Evolutionary conservation across 2,888 invertebrate species (phyloP).

Genomic region (Liodrosophila aerea): DNA sequence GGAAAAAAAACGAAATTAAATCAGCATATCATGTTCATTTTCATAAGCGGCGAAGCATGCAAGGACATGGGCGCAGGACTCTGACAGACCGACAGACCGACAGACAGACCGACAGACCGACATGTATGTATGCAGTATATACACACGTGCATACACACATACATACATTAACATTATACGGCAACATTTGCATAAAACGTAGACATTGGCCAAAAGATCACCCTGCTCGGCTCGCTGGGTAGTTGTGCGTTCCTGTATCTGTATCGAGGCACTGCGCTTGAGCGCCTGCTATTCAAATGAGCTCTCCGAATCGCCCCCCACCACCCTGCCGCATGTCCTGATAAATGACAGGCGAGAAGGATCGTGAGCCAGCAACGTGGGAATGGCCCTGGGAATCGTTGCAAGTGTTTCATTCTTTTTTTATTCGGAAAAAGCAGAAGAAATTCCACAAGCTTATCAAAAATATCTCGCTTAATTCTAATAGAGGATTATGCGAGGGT

Average conservation of each 20-base stretch:
- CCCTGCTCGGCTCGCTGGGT: too few relatives aligned
- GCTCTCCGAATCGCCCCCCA: slow-evolving; percentile 15
- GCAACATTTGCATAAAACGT: slow-evolving; percentile 64
- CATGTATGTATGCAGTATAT: too few relatives aligned
- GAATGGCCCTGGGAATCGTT: slow-evolving; percentile 46
- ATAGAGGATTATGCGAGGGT: too few relatives aligned
- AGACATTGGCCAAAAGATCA: slow-evolving; percentile 32
- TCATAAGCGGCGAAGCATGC: slow-evolving; percentile 71
- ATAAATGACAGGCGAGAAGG: slow-evolving; percentile 55
- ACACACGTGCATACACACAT: too few relatives aligned
- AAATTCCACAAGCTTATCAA: too few relatives aligned
- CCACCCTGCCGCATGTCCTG: slow-evolving; percentile 44
- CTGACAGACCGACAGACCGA: slow-evolving; percentile 9
- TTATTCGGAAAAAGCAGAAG: too few relatives aligned
- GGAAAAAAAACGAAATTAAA: slow-evolving; percentile 40
- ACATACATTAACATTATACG: too few relatives aligned
- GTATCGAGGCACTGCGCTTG: slow-evolving; percentile 55
- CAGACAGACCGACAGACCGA: neutral
- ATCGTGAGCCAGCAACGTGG: slow-evolving; percentile 43
- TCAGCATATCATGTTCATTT: slow-evolving; percentile 76
- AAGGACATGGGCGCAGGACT: slow-evolving; percentile 41
- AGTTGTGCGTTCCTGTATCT: neutral
- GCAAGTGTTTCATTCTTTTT: slow-evolving; percentile 56
- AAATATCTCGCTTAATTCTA: too few relatives aligned
- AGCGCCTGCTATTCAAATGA: slow-evolving; percentile 71